phyloP scores from a whole-genome alignment of 1,140 invertebrate genomes.

The Tribolium madens region DNA sequence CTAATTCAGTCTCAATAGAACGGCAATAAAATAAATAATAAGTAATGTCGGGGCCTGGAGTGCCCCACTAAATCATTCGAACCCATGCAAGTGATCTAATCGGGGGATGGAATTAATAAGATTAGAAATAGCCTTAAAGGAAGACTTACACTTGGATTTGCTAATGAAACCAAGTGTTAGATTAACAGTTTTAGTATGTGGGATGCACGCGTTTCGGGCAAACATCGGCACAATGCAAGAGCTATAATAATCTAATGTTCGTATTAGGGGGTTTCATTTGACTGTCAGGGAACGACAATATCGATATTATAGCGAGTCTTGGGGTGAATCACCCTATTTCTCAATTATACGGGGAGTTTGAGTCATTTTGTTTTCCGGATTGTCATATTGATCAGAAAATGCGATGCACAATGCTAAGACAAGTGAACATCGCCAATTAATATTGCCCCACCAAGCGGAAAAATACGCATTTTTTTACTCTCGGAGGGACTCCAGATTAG shows the following conservation, averaged over 20 bases:
- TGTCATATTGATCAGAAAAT: constrained; percentile 46
- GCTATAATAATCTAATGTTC: constrained; percentile 49
- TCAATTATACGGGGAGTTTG: constrained; percentile 51
- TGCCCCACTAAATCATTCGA: too few species aligned
- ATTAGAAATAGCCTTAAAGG: constrained; percentile 1
- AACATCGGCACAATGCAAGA: constrained; percentile 48
- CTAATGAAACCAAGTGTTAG: constrained; percentile 15
- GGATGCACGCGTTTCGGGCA: constrained; percentile 46
- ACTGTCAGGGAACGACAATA: constrained; percentile 29
- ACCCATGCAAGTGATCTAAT: constrained; percentile 17
- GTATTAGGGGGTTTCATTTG: constrained; percentile 37
- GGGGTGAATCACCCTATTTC: constrained; percentile 50
- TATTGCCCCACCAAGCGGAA: background rate
- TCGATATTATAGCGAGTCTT: constrained; percentile 19
- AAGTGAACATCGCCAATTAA: constrained; percentile 13
- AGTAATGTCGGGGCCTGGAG: too few species aligned
- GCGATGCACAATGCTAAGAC: too few species aligned
- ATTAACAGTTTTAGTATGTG: constrained; percentile 32
- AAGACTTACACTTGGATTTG: constrained; percentile 8
- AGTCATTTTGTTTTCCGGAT: constrained; percentile 51
- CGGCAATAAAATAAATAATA: too few species aligned
- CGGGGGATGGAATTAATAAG: constrained; percentile 10
- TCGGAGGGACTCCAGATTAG: too few species aligned
- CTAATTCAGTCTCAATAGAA: too few species aligned
- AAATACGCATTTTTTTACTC: constrained; percentile 11